Evolutionary conservation across 2,113 vertebrate species (phyloP).

Genomic region (Verasper variegatus): DNA sequence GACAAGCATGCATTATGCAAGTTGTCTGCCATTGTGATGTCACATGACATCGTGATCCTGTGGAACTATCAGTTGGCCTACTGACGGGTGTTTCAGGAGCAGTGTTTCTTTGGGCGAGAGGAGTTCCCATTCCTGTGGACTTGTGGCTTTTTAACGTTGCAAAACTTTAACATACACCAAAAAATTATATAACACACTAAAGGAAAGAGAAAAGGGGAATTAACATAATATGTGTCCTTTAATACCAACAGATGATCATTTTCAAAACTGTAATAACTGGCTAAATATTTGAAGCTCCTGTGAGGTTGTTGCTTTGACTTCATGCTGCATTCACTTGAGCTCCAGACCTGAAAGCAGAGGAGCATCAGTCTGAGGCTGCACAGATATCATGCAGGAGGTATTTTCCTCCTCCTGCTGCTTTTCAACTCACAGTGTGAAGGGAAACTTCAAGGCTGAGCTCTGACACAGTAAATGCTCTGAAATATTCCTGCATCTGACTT

Average conservation of each 20-base stretch:
- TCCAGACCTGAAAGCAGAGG: background rate
- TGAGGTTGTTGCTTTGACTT: background rate
- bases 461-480: conserved; percentile 39
- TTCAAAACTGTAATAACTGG: too few relatives aligned
- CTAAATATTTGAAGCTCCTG: background rate
- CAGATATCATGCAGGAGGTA: background rate
- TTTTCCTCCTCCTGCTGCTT: background rate
- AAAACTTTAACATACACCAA: too few relatives aligned
- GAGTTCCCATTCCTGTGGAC: too few relatives aligned
- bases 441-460: conserved; percentile 26
- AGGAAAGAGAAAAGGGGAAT: too few relatives aligned
- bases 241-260: background rate
- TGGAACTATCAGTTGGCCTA: too few relatives aligned
- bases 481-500: conserved; percentile 34
- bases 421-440: background rate
- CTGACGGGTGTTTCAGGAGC: too few relatives aligned
- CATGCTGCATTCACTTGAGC: background rate
- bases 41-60: too few relatives aligned
- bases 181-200: too few relatives aligned
- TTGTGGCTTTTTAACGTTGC: too few relatives aligned
- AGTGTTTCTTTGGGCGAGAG: too few relatives aligned
- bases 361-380: background rate
- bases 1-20: too few relatives aligned
- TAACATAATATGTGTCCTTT: background rate
- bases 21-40: too few relatives aligned